Evolutionary conservation across 92 coral and sea anemone genomes (phyloP), one percentile per base, ranked within the genome.

Genomic region (Porites rus): DNA sequence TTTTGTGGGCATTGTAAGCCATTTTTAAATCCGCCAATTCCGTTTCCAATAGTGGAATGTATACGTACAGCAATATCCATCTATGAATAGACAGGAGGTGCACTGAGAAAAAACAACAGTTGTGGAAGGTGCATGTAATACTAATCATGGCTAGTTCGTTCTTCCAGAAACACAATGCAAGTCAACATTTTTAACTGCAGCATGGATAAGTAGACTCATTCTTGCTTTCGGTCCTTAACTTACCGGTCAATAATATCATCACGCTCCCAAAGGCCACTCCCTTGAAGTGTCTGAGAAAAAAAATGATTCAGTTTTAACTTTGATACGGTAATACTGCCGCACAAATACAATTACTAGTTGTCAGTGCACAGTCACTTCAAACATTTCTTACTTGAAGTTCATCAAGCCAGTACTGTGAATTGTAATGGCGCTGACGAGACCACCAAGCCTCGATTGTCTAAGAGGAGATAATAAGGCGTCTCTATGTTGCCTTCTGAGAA

Each of bases 401-500:
- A 53, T 82, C 86, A 10, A 82, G 51, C 86, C 86, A 82, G 67
- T 69, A 82, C 78, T 69, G 78, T 58, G 77, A 69, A 50, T 70
- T 71, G 67, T 70, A 82, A 13, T 54, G 64, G 51, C 76, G 75
- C 78, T 82, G 77, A 18, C 70, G 86, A 31, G 86, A 82, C 86
- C 86, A 82, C 78, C 86, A 82, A 59, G 77, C 75, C 46, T 82
- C 86, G n/a, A 82, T 82, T 82, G 86, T 69, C 86, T 82, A 16
- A 22, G 25, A 54, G 69, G 67, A 51, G 5, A 70, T 74, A 70
- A n/a, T n/a, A 72, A 83, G 38, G 64, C 78, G 60, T 88, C 91
- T 8, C 12, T 50, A 19, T 88, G 91, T 58, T 82, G 60, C 56
- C 86, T 67, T 14, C 91, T 75, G 59, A 88, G 81, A 74, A 88